A percentile compares a stretch with the other conserved stretches of the same genome.
phyloP scores from a whole-genome alignment of 2,888 invertebrate species.

The Leucophora obtusa region DNA sequence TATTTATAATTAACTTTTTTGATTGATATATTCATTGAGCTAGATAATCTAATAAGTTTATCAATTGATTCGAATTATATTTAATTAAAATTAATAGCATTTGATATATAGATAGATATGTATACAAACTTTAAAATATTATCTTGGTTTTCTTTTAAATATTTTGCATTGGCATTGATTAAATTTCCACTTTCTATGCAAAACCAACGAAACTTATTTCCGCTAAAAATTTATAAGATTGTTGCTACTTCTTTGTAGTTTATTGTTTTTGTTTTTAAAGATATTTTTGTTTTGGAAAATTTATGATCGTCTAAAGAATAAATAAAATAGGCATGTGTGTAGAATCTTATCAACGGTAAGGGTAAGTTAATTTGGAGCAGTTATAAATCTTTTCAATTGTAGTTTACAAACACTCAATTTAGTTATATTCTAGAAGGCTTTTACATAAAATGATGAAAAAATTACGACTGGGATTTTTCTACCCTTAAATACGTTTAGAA shows the following conservation, averaged over 20 bases:
- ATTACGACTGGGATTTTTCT: too few relatives aligned
- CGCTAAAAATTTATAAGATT: background rate
- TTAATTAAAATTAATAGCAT: background rate
- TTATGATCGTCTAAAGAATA: background rate
- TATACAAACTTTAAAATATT: background rate
- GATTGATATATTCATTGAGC: background rate
- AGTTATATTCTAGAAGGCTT: too few relatives aligned
- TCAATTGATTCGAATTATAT: background rate
- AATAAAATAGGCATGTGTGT: background rate
- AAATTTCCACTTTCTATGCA: background rate
- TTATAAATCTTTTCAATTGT: too few relatives aligned
- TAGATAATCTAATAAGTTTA: background rate
- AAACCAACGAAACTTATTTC: background rate
- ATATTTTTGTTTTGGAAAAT: background rate
- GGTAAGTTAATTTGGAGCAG: too few relatives aligned
- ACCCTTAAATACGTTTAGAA: too few relatives aligned
- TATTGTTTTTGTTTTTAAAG: background rate
- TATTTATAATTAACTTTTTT: background rate
- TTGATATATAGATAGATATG: background rate
- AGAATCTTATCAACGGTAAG: too few relatives aligned
- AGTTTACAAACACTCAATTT: too few relatives aligned
- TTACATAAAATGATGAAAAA: too few relatives aligned
- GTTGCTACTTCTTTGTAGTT: background rate
- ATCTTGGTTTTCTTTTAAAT: background rate
- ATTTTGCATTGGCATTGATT: background rate